A percentile compares a stretch with the other conserved stretches of the same genome.
Evolutionary conservation across 2,113 vertebrate species (phyloP).

Genomic region (Callospermophilus lateralis): DNA sequence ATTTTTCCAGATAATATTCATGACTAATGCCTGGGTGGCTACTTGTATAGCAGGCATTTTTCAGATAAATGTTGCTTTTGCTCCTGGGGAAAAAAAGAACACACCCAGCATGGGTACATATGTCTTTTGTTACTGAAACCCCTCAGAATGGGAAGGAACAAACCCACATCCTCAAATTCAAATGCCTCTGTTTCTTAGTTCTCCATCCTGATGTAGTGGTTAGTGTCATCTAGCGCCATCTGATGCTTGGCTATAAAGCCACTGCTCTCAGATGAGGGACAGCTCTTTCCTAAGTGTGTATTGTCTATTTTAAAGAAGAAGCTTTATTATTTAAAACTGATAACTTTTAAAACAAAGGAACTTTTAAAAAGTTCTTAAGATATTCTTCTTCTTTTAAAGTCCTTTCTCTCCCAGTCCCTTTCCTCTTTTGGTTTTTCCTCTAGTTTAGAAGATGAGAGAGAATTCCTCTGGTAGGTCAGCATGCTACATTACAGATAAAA

Average conservation of each 20-base stretch:
- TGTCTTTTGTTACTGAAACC: conserved; percentile 67
- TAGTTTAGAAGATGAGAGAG: conserved; percentile 70
- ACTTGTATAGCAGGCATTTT: conserved; percentile 17
- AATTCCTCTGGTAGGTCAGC: conserved; percentile 72
- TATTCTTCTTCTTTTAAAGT: neutral
- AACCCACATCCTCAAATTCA: conserved; percentile 66
- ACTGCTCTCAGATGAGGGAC: neutral
- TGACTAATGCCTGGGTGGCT: conserved; percentile 76
- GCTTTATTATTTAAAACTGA: neutral
- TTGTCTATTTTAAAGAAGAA: neutral
- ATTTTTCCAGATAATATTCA: conserved; percentile 61
- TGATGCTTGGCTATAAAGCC: neutral
- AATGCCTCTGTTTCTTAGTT: conserved; percentile 40
- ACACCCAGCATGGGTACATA: neutral
- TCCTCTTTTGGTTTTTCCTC: neutral
- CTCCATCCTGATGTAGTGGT: neutral
- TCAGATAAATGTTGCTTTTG: conserved; percentile 70
- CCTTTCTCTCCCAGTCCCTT: neutral
- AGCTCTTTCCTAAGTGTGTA: neutral
- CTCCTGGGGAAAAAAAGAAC: neutral
- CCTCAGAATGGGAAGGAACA: conserved; percentile 52
- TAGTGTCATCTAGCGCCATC: neutral
- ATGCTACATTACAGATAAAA: conserved; percentile 79
- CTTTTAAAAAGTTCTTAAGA: neutral
- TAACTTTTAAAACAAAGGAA: neutral